Percentiles rank a stretch among this genome's conserved stretches.
phyloP scores from a whole-genome alignment of 2,888 invertebrate genomes.

The Trachelus troglodyta region DNA sequence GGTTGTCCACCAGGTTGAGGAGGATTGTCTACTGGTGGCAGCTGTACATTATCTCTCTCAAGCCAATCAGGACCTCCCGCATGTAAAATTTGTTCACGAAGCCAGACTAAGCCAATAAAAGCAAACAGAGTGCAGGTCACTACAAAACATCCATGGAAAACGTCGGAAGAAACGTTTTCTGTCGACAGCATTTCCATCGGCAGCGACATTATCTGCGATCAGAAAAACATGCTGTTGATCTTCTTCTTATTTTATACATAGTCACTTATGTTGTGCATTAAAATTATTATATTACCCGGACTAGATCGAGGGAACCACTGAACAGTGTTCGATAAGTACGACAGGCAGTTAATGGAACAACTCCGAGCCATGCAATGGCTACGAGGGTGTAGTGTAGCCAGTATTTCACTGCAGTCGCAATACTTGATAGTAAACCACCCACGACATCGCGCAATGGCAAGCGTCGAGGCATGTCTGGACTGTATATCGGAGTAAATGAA shows the following conservation, averaged over 20 bases:
- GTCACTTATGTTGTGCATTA: background rate
- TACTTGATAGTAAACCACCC: conserved; percentile 88
- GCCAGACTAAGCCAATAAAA: conserved; percentile 97
- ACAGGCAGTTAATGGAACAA: conserved; percentile 96
- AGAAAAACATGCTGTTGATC: conserved; percentile 10
- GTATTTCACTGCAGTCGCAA: conserved; percentile 92
- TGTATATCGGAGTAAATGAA: conserved; percentile 98
- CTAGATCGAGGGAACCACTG: conserved; percentile 87
- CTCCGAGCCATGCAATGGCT: conserved; percentile 96
- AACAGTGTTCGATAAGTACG: conserved; percentile 95
- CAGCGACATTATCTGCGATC: conserved; percentile 75
- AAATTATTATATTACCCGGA: conserved; percentile 61
- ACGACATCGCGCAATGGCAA: conserved; percentile 93
- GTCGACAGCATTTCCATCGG: conserved; percentile 93
- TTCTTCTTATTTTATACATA: conserved; percentile 1
- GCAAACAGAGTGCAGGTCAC: conserved; percentile 96
- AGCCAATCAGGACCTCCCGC: conserved; percentile 98
- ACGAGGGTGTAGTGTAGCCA: conserved; percentile 98
- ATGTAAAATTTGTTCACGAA: conserved; percentile 96
- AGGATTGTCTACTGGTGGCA: conserved; percentile 68
- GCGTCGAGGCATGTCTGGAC: conserved; percentile 99
- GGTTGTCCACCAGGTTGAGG: conserved; percentile 63
- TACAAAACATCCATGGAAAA: conserved; percentile 96
- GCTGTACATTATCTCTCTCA: conserved; percentile 74
- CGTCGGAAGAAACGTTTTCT: conserved; percentile 92